Evolutionary conservation across 2,113 vertebrate species (phyloP).

Genomic region (Oncorhynchus tshawytscha): DNA sequence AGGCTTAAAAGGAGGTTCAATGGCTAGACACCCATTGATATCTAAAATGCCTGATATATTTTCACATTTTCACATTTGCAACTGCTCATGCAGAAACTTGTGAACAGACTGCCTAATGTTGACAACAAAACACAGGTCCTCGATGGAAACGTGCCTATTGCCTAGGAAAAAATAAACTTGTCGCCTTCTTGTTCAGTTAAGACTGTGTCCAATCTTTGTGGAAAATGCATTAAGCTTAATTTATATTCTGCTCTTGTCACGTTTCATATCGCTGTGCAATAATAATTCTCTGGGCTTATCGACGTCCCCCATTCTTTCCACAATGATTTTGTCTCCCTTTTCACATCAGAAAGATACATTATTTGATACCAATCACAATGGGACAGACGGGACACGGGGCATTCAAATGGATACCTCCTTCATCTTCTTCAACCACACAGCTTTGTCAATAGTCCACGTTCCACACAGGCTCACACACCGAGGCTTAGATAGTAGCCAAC

Average conservation of each 20-base stretch:
- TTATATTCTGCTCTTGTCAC: constrained; percentile 10
- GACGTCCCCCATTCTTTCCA: constrained; percentile 24
- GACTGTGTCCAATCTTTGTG: constrained; percentile 3
- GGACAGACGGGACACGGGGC: constrained; percentile 26
- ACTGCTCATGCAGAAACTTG: neutral
- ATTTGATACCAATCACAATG: constrained; percentile 53
- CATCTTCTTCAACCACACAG: constrained; percentile 17
- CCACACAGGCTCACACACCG: constrained; percentile 34
- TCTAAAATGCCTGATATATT: neutral
- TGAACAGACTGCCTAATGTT: neutral
- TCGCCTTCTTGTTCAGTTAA: neutral
- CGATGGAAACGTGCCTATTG: neutral
- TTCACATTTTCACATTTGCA: neutral
- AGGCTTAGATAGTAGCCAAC: too few relatives aligned
- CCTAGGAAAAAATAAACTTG: neutral
- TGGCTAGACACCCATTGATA: neutral
- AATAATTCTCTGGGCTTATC: constrained; percentile 38
- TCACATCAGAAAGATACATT: constrained; percentile 56
- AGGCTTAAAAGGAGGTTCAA: neutral
- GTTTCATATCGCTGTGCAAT: constrained; percentile 30
- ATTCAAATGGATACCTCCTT: constrained; percentile 48
- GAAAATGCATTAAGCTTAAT: neutral
- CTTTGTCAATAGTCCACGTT: constrained; percentile 37
- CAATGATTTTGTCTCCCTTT: constrained; percentile 53
- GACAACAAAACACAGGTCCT: neutral